phyloP scores from a whole-genome alignment of 2,797 vertebrate genomes.

The Danionella dracula region DNA sequence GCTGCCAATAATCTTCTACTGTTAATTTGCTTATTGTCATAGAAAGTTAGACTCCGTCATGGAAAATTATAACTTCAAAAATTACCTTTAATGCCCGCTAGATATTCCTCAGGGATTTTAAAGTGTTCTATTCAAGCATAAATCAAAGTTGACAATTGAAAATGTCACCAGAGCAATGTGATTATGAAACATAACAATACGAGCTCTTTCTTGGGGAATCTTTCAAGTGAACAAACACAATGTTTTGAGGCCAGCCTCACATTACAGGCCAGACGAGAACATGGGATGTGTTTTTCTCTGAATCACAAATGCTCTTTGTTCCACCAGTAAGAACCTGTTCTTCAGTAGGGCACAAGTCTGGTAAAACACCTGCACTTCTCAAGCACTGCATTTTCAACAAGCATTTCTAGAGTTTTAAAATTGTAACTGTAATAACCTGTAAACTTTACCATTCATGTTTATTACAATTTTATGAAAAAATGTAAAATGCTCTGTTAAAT shows the following conservation, averaged over 20 bases:
- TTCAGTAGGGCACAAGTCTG: conserved; percentile 4
- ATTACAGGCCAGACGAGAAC: conserved; percentile 31
- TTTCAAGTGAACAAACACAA: conserved; percentile 16
- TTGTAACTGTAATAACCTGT: too few relatives aligned
- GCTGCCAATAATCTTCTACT: too few relatives aligned
- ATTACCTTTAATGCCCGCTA: not conserved
- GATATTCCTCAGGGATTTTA: not conserved
- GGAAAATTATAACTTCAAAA: not conserved
- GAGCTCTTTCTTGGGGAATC: not conserved
- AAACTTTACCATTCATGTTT: too few relatives aligned
- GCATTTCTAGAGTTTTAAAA: too few relatives aligned
- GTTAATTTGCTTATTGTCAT: too few relatives aligned
- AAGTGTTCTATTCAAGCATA: not conserved
- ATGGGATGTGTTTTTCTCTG: conserved; percentile 27
- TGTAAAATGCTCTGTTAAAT: too few relatives aligned
- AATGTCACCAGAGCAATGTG: not conserved
- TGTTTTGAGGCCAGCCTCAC: conserved; percentile 23
- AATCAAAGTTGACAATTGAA: not conserved
- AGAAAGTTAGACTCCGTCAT: too few relatives aligned
- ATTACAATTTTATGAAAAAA: too few relatives aligned
- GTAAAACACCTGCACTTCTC: too few relatives aligned
- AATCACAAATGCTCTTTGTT: conserved; percentile 32
- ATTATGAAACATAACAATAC: conserved; percentile 13
- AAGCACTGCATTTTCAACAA: too few relatives aligned
- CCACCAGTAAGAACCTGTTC: not conserved